These are phyloP conservation scores for Eremobia ochroleuca DNA, from an alignment of 2,888 invertebrate genomes.

Conservation along the genomic window DNA sequence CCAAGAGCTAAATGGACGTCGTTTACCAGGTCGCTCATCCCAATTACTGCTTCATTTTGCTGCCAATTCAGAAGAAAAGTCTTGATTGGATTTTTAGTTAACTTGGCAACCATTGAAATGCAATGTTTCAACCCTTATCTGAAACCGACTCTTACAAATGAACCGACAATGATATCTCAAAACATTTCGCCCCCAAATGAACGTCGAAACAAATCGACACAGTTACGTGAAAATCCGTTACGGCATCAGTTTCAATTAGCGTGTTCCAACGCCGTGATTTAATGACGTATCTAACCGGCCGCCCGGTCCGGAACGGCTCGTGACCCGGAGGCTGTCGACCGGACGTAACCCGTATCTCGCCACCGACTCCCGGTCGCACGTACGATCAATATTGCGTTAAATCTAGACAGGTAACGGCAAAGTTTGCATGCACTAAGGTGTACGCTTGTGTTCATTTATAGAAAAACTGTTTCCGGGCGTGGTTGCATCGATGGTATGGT, in stretches of 20 bases:
- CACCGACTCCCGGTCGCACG: constrained; percentile 45
- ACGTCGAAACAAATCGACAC: constrained; percentile 14
- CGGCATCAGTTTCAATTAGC: constrained; percentile 58
- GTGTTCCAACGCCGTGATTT: constrained; percentile 27
- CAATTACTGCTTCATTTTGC: neutral
- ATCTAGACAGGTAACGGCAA: constrained; percentile 37
- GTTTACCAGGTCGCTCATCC: neutral
- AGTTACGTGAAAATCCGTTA: constrained; percentile 31
- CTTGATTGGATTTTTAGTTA: constrained; percentile 26
- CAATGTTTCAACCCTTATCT: constrained; percentile 24
- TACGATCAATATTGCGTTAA: constrained; percentile 53
- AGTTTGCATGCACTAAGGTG: constrained; percentile 23
- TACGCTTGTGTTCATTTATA: neutral
- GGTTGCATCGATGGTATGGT: neutral
- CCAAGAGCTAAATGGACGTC: neutral
- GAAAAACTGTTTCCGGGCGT: neutral
- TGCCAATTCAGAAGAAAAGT: constrained; percentile 1
- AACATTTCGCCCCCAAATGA: constrained; percentile 34
- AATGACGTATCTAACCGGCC: constrained; percentile 22
- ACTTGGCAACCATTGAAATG: constrained; percentile 10
- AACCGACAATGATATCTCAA: constrained; percentile 34
- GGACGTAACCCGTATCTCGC: constrained; percentile 49
- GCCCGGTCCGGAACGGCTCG: constrained; percentile 31
- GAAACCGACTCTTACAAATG: constrained; percentile 44
- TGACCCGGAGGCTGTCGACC: constrained; percentile 67